A percentile compares a stretch with the other conserved stretches of the same genome.
phyloP scores from a whole-genome alignment of 2,797 vertebrate species.

The Xiphorhynchus erythropygius region DNA sequence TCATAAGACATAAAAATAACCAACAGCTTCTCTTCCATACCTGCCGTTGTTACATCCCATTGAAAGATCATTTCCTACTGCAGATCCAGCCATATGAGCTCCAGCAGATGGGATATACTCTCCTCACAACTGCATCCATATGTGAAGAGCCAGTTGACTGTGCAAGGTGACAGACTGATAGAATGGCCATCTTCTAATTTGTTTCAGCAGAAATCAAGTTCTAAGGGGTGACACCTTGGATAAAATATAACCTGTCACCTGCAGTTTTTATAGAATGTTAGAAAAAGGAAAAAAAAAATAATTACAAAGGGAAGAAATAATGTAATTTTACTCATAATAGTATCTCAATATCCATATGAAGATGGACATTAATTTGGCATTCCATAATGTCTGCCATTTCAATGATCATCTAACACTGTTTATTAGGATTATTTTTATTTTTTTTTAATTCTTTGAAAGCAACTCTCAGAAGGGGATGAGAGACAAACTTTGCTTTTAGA shows the following conservation, averaged over 20 bases:
- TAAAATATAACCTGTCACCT: not conserved
- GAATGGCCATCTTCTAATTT: not conserved
- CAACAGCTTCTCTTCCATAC: not conserved
- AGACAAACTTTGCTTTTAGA: not conserved
- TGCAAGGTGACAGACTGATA: not conserved
- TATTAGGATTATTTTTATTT: not conserved
- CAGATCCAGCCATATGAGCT: accelerated
- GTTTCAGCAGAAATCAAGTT: not conserved
- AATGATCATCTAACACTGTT: not conserved
- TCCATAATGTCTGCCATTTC: not conserved
- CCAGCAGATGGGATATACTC: not conserved
- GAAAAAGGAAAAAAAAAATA: not conserved
- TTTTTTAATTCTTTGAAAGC: not conserved
- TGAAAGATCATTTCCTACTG: not conserved
- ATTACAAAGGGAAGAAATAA: not conserved
- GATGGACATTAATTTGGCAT: not conserved
- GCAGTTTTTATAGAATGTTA: not conserved
- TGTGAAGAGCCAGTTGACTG: not conserved
- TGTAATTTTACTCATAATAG: not conserved
- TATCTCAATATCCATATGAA: not conserved
- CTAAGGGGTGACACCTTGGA: not conserved
- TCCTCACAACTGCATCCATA: not conserved
- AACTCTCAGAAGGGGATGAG: not conserved
- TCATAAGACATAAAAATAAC: not conserved
- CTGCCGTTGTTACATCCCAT: not conserved